Evolutionary conservation across 2,797 vertebrate species (phyloP).

Genomic region (Malacoraja senta): DNA sequence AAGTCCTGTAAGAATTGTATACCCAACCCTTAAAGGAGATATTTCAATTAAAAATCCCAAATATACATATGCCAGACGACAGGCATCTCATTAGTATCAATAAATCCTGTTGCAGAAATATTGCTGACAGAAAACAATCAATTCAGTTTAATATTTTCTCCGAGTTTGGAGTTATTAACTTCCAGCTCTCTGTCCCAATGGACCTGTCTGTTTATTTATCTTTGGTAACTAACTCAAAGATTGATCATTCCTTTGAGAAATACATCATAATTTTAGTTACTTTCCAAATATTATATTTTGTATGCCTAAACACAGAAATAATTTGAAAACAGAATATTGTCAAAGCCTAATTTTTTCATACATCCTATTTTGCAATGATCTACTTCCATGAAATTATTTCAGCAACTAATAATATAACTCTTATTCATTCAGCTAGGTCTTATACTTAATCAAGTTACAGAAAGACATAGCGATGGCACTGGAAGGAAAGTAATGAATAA

Average conservation of each 20-base stretch:
- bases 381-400: not conserved
- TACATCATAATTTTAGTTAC: not conserved
- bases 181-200: not conserved
- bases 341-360: not conserved
- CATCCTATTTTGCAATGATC: not conserved
- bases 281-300: not conserved
- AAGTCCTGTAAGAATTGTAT: not conserved
- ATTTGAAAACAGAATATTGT: not conserved
- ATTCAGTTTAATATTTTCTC: not conserved
- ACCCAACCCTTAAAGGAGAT: not conserved
- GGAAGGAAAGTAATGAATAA: not conserved
- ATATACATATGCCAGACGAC: not conserved
- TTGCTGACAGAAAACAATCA: not conserved
- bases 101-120: not conserved
- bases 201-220: not conserved
- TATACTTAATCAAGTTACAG: not conserved
- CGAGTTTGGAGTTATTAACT: not conserved
- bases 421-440: not conserved
- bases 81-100: not conserved
- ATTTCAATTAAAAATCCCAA: not conserved
- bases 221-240: not conserved
- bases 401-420: not conserved
- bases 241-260: not conserved
- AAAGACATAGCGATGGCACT: too few species aligned
- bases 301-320: not conserved